Conservation (phyloP, 2,113 vertebrate species). For the Eptesicus fuscus region DNA sequence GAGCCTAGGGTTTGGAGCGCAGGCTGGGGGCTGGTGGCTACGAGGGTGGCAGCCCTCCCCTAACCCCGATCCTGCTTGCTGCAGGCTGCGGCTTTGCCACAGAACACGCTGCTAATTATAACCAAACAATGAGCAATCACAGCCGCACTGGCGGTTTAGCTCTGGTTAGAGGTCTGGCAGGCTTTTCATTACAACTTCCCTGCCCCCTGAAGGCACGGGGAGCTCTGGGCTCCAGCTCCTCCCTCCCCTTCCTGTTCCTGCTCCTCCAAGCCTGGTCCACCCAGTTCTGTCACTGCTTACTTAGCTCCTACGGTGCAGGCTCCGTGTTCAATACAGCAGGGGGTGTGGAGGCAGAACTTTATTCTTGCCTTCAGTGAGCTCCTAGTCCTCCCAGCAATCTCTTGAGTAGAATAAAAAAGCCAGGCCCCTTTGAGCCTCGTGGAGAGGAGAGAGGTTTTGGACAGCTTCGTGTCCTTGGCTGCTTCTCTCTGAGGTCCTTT, state of each 20-base stretch:
- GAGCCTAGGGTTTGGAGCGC: neutral
- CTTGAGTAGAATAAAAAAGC: neutral
- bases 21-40: neutral
- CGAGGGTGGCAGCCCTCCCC: constrained; percentile 29
- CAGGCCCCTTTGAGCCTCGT: neutral
- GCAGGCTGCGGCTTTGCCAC: constrained; percentile 8
- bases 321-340: neutral
- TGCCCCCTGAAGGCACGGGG: neutral
- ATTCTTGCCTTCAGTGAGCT: constrained; percentile 46
- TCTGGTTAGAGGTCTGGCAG: neutral
- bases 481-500: neutral
- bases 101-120: constrained; percentile 49
- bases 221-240: neutral
- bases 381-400: neutral
- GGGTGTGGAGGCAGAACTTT: neutral
- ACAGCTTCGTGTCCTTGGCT: neutral
- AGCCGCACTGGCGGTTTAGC: neutral
- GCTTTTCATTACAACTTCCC: constrained; percentile 36
- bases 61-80: neutral
- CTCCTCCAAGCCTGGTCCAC: neutral
- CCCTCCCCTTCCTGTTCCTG: neutral
- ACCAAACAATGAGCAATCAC: constrained; percentile 65
- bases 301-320: neutral
- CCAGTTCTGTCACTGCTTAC: neutral
- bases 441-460: neutral